Conservation (phyloP, 2,888 invertebrate genomes). For the Acanthococcus lagerstroemiae region DNA sequence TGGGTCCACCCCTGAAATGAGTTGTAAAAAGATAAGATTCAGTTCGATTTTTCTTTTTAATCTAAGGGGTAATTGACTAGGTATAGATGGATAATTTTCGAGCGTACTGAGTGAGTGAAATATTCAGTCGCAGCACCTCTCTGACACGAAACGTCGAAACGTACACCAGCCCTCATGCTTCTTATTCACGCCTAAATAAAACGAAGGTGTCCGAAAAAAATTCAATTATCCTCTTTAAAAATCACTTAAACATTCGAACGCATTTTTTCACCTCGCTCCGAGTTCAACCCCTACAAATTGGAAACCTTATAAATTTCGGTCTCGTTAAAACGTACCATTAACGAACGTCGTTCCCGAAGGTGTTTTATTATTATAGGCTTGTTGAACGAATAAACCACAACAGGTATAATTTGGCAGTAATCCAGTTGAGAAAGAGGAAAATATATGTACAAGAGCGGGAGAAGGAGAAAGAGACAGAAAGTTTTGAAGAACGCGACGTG, state of each 20-base stretch:
- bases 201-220: neutral
- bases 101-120: too few relatives aligned
- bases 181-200: neutral
- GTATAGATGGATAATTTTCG: neutral
- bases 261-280: neutral
- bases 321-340: constrained; percentile 18
- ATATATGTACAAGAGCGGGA: too few relatives aligned
- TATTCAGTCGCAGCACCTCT: too few relatives aligned
- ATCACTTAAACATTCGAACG: neutral
- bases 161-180: too few relatives aligned
- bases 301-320: neutral
- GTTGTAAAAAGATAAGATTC: too few relatives aligned
- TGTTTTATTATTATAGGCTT: constrained; percentile 25
- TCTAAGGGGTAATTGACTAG: too few relatives aligned
- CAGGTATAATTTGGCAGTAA: constrained; percentile 27
- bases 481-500: too few relatives aligned
- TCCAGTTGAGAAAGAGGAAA: constrained; percentile 6
- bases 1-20: too few relatives aligned
- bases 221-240: neutral
- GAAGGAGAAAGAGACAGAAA: too few relatives aligned
- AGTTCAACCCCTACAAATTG: neutral
- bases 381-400: constrained; percentile 26
- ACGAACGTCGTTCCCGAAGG: constrained; percentile 6
- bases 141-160: too few relatives aligned
- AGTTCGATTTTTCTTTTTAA: too few relatives aligned